These are phyloP conservation scores for Euwallacea similis DNA, from an alignment of 1,140 invertebrate genomes.

Conservation along the genomic window DNA sequence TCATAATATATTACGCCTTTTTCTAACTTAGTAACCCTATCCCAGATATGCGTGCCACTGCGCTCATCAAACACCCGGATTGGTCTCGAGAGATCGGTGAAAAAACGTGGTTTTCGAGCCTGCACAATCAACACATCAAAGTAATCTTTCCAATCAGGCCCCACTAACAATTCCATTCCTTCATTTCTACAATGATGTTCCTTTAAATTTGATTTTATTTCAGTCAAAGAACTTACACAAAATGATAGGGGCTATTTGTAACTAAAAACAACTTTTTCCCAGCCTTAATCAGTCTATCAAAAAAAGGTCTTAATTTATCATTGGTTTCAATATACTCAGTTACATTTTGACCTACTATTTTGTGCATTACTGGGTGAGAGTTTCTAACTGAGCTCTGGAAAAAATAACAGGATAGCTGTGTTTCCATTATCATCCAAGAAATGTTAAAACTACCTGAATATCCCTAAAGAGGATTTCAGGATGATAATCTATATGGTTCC, in stretches of 20 bases:
- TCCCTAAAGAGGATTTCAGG: constrained; percentile 95
- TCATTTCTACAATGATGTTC: constrained; percentile 68
- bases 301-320: constrained; percentile 72
- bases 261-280: constrained; percentile 93
- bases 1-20: constrained; percentile 93
- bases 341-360: constrained; percentile 77
- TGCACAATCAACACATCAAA: constrained; percentile 96
- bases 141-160: constrained; percentile 84
- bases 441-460: constrained; percentile 71
- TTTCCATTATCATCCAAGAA: not conserved
- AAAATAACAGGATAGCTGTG: constrained; percentile 18
- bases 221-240: constrained; percentile 78
- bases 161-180: constrained; percentile 89
- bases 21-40: constrained; percentile 82
- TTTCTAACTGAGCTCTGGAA: constrained; percentile 83
- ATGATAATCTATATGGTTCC: constrained; percentile 89
- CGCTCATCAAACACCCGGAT: constrained; percentile 85
- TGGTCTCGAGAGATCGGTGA: constrained; percentile 87
- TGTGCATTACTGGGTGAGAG: constrained; percentile 91
- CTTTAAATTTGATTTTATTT: not conserved
- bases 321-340: constrained; percentile 81
- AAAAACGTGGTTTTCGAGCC: constrained; percentile 94
- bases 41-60: constrained; percentile 84
- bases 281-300: constrained; percentile 71
- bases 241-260: constrained; percentile 94